Evolutionary conservation across 1,140 invertebrate species (phyloP).

Genomic region (Trialeurodes vaporariorum): DNA sequence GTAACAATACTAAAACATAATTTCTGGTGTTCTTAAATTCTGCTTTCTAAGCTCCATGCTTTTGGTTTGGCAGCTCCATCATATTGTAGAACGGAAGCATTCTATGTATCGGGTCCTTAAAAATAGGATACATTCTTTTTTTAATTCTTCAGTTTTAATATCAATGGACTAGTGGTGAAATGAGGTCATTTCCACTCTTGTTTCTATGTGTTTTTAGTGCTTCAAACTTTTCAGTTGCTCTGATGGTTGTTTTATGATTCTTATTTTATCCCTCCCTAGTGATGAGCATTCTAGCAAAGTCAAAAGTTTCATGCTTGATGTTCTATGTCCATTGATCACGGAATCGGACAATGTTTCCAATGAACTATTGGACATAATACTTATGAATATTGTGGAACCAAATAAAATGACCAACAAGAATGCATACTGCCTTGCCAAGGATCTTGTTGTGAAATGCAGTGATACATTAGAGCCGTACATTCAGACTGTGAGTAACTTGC

Average conservation of each 20-base stretch:
- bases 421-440: constrained; percentile 81
- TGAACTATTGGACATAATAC: constrained; percentile 84
- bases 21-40: no score
- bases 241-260: constrained; percentile 2
- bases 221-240: no score
- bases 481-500: constrained; percentile 57
- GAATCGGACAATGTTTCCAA: constrained; percentile 92
- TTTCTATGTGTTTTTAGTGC: no score
- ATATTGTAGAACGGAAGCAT: no score
- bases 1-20: no score
- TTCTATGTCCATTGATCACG: constrained; percentile 82
- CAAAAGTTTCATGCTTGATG: constrained; percentile 92
- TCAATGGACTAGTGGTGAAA: no score
- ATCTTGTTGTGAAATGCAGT: constrained; percentile 79
- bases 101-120: no score
- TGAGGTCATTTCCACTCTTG: no score
- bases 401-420: constrained; percentile 82
- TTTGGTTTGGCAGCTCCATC: no score
- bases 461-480: constrained; percentile 89
- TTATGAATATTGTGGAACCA: constrained; percentile 93
- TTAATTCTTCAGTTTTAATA: no score
- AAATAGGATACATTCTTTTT: no score
- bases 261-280: constrained; percentile 41
- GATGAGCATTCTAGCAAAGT: constrained; percentile 93
- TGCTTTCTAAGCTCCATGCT: no score